Evolutionary conservation across 2,888 invertebrate species (phyloP).

Genomic region (Tubulanus polymorphus): DNA sequence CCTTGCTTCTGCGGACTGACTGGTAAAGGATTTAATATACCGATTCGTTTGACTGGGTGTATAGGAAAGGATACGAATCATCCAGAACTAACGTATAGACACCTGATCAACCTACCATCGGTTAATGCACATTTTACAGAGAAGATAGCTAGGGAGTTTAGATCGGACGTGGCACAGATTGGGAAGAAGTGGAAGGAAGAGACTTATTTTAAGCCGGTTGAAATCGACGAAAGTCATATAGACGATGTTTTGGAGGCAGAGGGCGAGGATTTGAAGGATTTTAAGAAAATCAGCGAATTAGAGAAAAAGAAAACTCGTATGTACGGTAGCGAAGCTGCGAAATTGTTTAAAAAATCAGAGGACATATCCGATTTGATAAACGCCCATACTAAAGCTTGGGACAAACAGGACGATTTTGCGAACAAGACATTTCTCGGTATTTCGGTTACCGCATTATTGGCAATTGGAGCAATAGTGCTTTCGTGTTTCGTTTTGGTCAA

Average conservation of each 20-base stretch:
- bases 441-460: background rate
- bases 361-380: constrained; percentile 1
- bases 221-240: background rate
- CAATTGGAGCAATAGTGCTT: background rate
- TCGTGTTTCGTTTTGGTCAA: background rate
- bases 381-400: background rate
- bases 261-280: constrained; percentile 1
- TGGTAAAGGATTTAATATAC: background rate
- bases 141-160: background rate
- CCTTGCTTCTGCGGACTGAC: background rate
- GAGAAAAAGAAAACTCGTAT: background rate
- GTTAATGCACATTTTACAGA: constrained; percentile 1
- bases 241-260: background rate
- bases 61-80: background rate
- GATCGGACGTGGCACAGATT: background rate
- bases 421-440: background rate
- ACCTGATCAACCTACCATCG: background rate
- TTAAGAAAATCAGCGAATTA: background rate
- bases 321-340: constrained; percentile 3
- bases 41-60: constrained; percentile 1
- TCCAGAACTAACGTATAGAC: background rate
- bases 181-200: constrained; percentile 1
- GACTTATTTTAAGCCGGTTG: constrained; percentile 1
- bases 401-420: background rate
- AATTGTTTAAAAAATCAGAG: constrained; percentile 1